These are phyloP conservation scores for Listrodromus nycthemerus DNA, from an alignment of 2,888 invertebrate genomes.

Conservation along the genomic window DNA sequence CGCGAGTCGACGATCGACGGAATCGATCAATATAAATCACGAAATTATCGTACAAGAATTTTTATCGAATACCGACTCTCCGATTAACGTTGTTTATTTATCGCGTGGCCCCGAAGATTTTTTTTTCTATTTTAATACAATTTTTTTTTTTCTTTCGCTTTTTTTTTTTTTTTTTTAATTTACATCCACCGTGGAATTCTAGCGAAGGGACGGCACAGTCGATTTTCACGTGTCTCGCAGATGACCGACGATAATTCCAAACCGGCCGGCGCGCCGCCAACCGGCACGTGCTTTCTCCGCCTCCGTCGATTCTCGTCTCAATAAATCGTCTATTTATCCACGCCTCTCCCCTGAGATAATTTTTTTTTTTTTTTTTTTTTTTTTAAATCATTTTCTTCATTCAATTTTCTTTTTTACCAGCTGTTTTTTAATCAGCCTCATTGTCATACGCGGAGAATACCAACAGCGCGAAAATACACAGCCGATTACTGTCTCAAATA, in stretches of 20 bases:
- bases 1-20: not conserved
- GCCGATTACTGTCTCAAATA: no score
- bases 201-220: not conserved
- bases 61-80: constrained; percentile 9
- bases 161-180: not conserved
- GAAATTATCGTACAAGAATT: constrained; percentile 3
- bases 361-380: not conserved
- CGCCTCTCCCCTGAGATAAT: not conserved
- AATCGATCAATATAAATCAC: constrained; percentile 22
- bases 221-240: constrained; percentile 44
- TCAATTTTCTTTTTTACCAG: not conserved
- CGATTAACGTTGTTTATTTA: constrained; percentile 9
- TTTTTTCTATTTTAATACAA: not conserved
- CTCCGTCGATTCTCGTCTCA: not conserved
- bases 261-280: not conserved
- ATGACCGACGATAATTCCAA: constrained; percentile 1
- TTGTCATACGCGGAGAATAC: no score
- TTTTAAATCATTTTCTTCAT: constrained; percentile 22
- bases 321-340: no score
- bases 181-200: not conserved
- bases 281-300: not conserved
- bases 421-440: no score
- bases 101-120: not conserved
- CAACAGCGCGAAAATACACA: no score
- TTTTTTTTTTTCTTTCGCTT: not conserved